These are phyloP conservation scores for Gambusia affinis DNA, from an alignment of 2,113 vertebrate species.

Conservation along the genomic window DNA sequence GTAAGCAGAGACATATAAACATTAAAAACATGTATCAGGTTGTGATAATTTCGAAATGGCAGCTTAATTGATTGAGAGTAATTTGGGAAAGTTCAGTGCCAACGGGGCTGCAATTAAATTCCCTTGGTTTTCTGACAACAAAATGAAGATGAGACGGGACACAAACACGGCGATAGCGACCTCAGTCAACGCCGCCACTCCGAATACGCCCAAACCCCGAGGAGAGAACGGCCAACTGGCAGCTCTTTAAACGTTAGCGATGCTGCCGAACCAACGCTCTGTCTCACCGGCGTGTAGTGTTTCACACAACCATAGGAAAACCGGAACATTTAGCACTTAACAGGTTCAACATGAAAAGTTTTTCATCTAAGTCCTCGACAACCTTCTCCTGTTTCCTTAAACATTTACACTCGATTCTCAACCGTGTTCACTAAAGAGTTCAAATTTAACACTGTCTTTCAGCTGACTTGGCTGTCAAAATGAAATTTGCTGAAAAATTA, in stretches of 20 bases:
- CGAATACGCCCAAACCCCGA: too few relatives aligned
- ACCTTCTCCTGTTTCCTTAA: too few relatives aligned
- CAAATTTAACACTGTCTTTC: too few relatives aligned
- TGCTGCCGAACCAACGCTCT: not conserved
- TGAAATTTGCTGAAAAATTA: too few relatives aligned
- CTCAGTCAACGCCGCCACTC: too few relatives aligned
- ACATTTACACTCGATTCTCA: too few relatives aligned
- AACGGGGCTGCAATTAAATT: not conserved
- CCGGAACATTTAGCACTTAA: too few relatives aligned
- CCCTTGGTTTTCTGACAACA: constrained; percentile 1
- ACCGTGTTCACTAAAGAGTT: too few relatives aligned
- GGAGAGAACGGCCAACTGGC: not conserved
- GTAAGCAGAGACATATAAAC: not conserved
- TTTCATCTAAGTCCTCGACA: too few relatives aligned
- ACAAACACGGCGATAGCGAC: not conserved
- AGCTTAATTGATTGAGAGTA: not conserved
- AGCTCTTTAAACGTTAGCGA: not conserved
- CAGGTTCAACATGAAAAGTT: too few relatives aligned
- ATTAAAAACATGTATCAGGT: not conserved
- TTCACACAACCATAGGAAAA: not conserved
- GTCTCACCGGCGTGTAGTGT: not conserved
- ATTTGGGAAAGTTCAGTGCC: not conserved
- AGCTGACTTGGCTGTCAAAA: too few relatives aligned
- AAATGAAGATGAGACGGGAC: not conserved
- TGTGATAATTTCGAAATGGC: not conserved